A percentile compares a stretch with the other conserved stretches of the same genome.
Evolutionary conservation across 2,888 invertebrate species (phyloP).

Genomic region (Zygothrica quintamaculata): DNA sequence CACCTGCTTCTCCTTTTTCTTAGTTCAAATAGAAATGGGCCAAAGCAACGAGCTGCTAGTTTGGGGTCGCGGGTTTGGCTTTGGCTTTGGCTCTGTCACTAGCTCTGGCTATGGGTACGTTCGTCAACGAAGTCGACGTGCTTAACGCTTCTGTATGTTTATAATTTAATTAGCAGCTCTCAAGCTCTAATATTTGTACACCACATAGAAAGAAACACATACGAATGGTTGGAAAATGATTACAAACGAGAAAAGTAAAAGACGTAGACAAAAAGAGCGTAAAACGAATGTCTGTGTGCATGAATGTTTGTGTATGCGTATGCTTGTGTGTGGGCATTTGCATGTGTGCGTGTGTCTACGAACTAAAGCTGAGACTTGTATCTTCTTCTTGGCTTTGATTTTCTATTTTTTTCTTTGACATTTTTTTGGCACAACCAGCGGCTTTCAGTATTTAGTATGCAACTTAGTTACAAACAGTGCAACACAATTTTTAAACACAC

Average conservation of each 20-base stretch:
- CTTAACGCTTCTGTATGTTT: slow-evolving; percentile 76
- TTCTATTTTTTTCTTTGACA: slow-evolving; percentile 30
- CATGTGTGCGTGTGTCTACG: slow-evolving; percentile 44
- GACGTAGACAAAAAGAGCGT: slow-evolving; percentile 79
- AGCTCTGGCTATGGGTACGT: slow-evolving; percentile 22
- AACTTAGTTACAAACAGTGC: slow-evolving; percentile 40
- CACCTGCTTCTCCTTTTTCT: slow-evolving; percentile 32
- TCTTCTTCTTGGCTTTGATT: slow-evolving; percentile 31
- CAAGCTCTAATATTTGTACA: slow-evolving; percentile 77
- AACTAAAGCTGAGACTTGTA: slow-evolving; percentile 44
- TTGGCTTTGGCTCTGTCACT: slow-evolving; percentile 31
- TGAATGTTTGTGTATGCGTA: slow-evolving; percentile 8
- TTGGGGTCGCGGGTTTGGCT: slow-evolving; percentile 60
- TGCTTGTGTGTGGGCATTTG: slow-evolving; percentile 30
- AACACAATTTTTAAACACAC: slow-evolving; percentile 68
- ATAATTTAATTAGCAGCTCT: slow-evolving; percentile 81
- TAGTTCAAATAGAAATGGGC: slow-evolving; percentile 47
- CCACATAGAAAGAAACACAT: slow-evolving; percentile 68
- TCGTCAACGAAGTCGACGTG: slow-evolving; percentile 45
- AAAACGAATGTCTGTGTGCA: slow-evolving; percentile 46
- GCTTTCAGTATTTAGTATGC: slow-evolving; percentile 32
- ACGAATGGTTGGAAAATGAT: slow-evolving; percentile 77
- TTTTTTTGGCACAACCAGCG: slow-evolving; percentile 38
- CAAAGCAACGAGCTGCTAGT: slow-evolving; percentile 42
- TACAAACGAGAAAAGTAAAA: slow-evolving; percentile 80